Evolutionary conservation across 37 sponge, comb jelly and placozoan genomes (phyloP).

Genomic region (Eunapius fragilis): DNA sequence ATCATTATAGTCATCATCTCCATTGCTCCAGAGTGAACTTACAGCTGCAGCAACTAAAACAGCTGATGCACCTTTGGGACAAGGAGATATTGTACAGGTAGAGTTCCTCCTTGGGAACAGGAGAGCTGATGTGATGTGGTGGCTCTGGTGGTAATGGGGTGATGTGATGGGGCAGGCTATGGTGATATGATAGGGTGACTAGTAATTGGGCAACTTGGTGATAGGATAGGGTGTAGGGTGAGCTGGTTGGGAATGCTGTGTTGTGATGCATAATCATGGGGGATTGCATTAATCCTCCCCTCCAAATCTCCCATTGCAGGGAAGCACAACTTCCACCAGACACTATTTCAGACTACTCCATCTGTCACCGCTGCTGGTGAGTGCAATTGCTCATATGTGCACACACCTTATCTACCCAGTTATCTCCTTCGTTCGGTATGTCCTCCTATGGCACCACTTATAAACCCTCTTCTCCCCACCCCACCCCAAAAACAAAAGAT

Average conservation of each 20-base stretch:
- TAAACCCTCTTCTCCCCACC: too few relatives aligned
- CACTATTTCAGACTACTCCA: slow-evolving; percentile 70
- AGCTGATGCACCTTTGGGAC: background rate
- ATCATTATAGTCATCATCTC: too few relatives aligned
- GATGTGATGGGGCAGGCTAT: background rate
- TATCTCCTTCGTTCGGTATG: too few relatives aligned
- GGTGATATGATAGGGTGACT: background rate
- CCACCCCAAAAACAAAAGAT: too few relatives aligned
- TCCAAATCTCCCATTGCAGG: background rate
- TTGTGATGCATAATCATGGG: background rate
- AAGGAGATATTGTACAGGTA: background rate
- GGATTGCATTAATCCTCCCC: background rate
- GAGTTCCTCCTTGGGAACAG: background rate
- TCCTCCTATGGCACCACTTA: too few relatives aligned
- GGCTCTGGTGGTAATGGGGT: too few relatives aligned
- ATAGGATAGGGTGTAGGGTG: background rate
- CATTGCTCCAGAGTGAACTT: background rate
- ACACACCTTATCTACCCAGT: too few relatives aligned
- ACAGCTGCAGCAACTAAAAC: background rate
- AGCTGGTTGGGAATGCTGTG: too few relatives aligned
- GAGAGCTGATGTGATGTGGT: background rate
- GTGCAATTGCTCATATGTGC: background rate
- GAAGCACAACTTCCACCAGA: slow-evolving; percentile 22
- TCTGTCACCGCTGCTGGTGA: slow-evolving; percentile 82
- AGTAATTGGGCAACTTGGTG: too few relatives aligned